A percentile compares a stretch with the other conserved stretches of the same genome.
Evolutionary conservation across 2,888 invertebrate species (phyloP).

Genomic region (Liodrosophila aerea): DNA sequence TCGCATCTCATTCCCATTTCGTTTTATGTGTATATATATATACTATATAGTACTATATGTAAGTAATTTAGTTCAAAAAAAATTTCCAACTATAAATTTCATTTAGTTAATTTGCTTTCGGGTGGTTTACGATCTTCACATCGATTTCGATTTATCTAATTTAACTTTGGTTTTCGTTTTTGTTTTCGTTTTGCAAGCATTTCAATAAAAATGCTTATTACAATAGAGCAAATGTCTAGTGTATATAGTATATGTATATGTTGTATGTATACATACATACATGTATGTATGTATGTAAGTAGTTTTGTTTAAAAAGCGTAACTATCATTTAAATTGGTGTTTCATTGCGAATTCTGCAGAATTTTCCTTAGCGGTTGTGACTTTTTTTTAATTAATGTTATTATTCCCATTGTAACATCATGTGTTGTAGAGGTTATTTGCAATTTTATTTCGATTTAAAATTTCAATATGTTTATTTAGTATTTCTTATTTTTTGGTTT

Average conservation of each 20-base stretch:
- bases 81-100: constrained; percentile 46
- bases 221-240: constrained; percentile 45
- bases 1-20: too few species aligned
- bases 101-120: constrained; percentile 30
- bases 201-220: constrained; percentile 68
- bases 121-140: constrained; percentile 20
- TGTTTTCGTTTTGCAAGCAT: constrained; percentile 51
- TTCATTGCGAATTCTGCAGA: constrained; percentile 17
- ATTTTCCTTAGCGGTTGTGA: constrained; percentile 12
- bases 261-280: constrained; percentile 15
- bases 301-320: constrained; percentile 51
- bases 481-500: constrained; percentile 16
- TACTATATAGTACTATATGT: constrained; percentile 6
- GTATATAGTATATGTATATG: constrained; percentile 16
- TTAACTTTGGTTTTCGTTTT: constrained; percentile 2
- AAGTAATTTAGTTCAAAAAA: constrained; percentile 12
- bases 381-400: constrained; percentile 15
- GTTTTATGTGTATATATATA: too few species aligned
- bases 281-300: constrained; percentile 24
- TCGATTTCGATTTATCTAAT: background rate
- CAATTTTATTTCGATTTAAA: constrained; percentile 33
- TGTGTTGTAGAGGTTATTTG: constrained; percentile 24
- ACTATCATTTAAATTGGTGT: constrained; percentile 64
- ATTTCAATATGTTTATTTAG: constrained; percentile 11
- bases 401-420: constrained; percentile 10